Conservation (phyloP, 2,113 vertebrate species). For the Oceanodroma tethys region DNA sequence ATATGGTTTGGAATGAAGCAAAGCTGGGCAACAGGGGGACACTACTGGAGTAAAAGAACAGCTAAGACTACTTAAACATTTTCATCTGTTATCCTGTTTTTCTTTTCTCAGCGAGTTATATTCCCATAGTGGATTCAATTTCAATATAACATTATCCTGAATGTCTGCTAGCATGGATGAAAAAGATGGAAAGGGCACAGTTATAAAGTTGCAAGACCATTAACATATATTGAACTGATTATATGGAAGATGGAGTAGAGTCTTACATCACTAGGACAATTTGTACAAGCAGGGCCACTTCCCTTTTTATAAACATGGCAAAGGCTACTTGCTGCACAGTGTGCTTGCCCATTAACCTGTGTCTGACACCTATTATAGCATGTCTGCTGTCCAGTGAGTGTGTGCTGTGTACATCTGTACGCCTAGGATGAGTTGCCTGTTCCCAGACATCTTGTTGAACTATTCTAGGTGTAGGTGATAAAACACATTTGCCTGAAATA, state of each 20-base stretch:
- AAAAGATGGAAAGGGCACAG: not conserved
- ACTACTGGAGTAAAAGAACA: not conserved
- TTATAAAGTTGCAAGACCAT: not conserved
- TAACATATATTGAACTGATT: not conserved
- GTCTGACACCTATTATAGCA: not conserved
- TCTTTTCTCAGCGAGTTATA: not conserved
- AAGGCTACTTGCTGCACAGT: not conserved
- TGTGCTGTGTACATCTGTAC: not conserved
- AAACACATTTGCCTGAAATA: not conserved
- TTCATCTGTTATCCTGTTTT: conserved; percentile 3
- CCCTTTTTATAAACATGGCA: not conserved
- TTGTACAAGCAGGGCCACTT: not conserved
- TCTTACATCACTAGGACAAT: not conserved
- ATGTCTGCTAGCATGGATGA: not conserved
- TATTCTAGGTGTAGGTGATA: not conserved
- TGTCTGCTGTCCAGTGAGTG: not conserved
- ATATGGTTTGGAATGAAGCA: not conserved
- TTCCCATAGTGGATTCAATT: not conserved
- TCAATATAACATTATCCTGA: not conserved
- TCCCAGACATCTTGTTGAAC: not conserved
- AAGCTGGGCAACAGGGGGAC: not conserved
- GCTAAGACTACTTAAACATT: conserved; percentile 10
- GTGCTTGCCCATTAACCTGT: not conserved
- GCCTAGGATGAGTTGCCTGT: not conserved
- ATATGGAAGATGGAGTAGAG: not conserved